A percentile compares a stretch with the other conserved stretches of the same genome.
Conservation (phyloP, 92 coral and sea anemone genomes). For the Palythoa caribaeorum region DNA sequence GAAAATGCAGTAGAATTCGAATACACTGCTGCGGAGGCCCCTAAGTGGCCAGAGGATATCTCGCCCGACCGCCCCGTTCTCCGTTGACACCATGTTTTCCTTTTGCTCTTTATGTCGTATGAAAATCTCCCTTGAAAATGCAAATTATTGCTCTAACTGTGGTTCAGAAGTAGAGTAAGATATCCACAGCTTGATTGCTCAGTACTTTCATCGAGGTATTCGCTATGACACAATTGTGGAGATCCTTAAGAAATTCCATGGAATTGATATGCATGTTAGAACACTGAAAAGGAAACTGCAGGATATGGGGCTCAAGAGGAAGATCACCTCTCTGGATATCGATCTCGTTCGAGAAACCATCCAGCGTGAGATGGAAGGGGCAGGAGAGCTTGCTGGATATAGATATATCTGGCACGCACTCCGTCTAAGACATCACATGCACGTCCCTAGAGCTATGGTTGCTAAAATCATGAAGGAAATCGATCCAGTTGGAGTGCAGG, state of each 20-base stretch:
- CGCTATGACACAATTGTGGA: slow-evolving; percentile 18
- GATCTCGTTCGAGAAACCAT: slow-evolving; percentile 8
- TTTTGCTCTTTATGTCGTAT: slow-evolving; percentile 30
- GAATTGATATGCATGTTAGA: slow-evolving; percentile 30
- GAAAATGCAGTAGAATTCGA: not conserved
- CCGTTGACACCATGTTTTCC: slow-evolving; percentile 36
- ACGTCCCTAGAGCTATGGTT: slow-evolving; percentile 44
- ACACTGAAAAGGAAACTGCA: slow-evolving; percentile 25
- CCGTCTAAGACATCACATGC: slow-evolving; percentile 35
- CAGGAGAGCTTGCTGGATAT: slow-evolving; percentile 50
- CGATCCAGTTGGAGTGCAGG: slow-evolving; percentile 42
- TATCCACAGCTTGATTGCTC: slow-evolving; percentile 2
- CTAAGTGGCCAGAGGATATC: not conserved
- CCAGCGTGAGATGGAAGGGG: slow-evolving; percentile 38
- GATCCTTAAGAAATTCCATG: slow-evolving; percentile 35
- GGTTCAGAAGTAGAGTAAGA: slow-evolving; percentile 23
- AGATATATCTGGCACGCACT: slow-evolving; percentile 47
- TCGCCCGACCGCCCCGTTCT: not conserved
- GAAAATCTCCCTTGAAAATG: slow-evolving; percentile 37
- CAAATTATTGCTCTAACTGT: slow-evolving; percentile 42
- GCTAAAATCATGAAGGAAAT: slow-evolving; percentile 27
- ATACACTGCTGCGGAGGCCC: slow-evolving; percentile 16
- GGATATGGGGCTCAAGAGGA: slow-evolving; percentile 39
- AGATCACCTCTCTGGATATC: not conserved
- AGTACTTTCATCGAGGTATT: slow-evolving; percentile 33